These are phyloP conservation scores for Scaptomyza montana DNA, from an alignment of 1,140 invertebrate genomes.

Conservation along the genomic window DNA sequence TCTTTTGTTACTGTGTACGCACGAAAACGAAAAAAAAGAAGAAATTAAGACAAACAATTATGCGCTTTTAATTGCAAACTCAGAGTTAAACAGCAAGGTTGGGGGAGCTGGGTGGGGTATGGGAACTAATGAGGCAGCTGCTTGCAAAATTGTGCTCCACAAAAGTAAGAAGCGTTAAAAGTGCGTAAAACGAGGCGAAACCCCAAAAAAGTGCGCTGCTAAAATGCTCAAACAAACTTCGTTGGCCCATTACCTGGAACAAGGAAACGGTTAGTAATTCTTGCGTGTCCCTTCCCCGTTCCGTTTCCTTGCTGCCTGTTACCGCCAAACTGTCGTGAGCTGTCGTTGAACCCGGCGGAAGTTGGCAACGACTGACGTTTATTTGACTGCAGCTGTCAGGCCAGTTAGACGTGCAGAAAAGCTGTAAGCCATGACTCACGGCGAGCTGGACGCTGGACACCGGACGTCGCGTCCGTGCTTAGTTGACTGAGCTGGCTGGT, in stretches of 20 bases:
- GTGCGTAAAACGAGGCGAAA: constrained; percentile 54
- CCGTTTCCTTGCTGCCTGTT: not conserved
- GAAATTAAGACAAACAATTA: not conserved
- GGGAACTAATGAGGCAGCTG: constrained; percentile 62
- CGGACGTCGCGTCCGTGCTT: not conserved
- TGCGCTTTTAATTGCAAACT: constrained; percentile 43
- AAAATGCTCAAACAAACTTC: constrained; percentile 33
- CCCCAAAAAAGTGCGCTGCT: constrained; percentile 13
- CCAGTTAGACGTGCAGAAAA: constrained; percentile 65
- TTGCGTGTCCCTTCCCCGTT: not conserved
- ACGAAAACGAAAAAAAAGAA: not conserved
- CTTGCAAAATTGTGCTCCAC: constrained; percentile 33
- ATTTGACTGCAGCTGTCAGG: constrained; percentile 71
- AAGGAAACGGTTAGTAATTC: not conserved
- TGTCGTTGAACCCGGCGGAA: constrained; percentile 46
- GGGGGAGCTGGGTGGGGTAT: not conserved
- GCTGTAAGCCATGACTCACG: constrained; percentile 13
- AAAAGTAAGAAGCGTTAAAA: constrained; percentile 37
- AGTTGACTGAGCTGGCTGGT: not conserved
- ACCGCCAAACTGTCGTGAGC: constrained; percentile 40
- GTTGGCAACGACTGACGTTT: constrained; percentile 69
- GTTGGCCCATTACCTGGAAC: constrained; percentile 11
- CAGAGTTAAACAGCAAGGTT: not conserved
- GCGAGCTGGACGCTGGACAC: not conserved
- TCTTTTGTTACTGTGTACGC: not conserved